Conservation (phyloP, 30 jellyfish, hydroid and myxozoan species). For the Sanderia malayensis region DNA sequence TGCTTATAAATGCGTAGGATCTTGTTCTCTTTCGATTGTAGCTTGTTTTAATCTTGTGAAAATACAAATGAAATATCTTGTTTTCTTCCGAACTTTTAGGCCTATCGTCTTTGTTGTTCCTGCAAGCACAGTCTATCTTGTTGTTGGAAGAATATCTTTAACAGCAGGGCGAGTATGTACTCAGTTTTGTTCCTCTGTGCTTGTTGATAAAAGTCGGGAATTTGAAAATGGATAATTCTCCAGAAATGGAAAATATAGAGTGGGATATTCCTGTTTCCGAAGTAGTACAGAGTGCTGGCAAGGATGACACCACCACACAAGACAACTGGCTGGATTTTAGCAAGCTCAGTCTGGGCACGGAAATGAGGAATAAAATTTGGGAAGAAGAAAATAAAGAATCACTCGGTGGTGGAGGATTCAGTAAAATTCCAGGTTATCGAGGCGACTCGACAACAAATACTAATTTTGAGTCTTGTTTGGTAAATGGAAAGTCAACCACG, state of each 20-base stretch:
- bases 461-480: conserved; percentile 18
- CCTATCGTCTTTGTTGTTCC: conserved; percentile 29
- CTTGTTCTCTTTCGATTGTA: conserved; percentile 30
- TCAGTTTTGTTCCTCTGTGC: background rate
- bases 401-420: conserved; percentile 47
- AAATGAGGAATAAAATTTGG: conserved; percentile 85
- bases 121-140: background rate
- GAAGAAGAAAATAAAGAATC: conserved; percentile 76
- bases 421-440: conserved; percentile 3
- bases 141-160: background rate
- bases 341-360: conserved; percentile 86
- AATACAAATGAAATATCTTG: conserved; percentile 50
- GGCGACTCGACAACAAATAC: background rate
- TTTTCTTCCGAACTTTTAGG: conserved; percentile 10
- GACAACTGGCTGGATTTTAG: conserved; percentile 66
- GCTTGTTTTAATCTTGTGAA: conserved; percentile 47
- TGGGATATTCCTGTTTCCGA: conserved; percentile 91
- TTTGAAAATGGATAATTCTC: conserved; percentile 41
- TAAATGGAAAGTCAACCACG: conserved; percentile 37
- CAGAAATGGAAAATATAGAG: conserved; percentile 72
- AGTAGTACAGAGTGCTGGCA: conserved; percentile 42
- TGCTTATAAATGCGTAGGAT: conserved; percentile 22
- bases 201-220: background rate
- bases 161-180: conserved; percentile 10
- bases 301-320: conserved; percentile 47